These are phyloP conservation scores for Zaprionus nigranus DNA, from an alignment of 1,140 invertebrate genomes.

Conservation along the genomic window DNA sequence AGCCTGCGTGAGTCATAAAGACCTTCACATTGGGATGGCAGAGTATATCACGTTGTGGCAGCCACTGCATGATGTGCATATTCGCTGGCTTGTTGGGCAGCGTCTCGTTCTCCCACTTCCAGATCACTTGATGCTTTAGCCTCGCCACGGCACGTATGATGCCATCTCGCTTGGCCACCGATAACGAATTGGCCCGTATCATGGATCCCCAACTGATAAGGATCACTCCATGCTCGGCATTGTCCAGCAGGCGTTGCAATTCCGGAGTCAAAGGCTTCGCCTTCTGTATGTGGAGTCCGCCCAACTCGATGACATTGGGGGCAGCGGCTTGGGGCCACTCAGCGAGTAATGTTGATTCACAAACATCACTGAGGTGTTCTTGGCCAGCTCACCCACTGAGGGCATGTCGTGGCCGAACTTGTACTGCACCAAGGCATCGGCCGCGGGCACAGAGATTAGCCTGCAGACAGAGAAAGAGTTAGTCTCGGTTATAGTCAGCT, in stretches of 20 bases:
- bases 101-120: conserved; percentile 90
- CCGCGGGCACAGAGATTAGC: conserved; percentile 53
- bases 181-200: conserved; percentile 87
- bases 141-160: conserved; percentile 87
- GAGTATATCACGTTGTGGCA: conserved; percentile 89
- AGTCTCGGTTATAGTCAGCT: background rate
- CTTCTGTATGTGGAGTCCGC: conserved; percentile 87
- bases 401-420: conserved; percentile 86
- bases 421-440: conserved; percentile 68
- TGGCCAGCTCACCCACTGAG: conserved; percentile 86
- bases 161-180: conserved; percentile 86
- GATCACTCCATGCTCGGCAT: conserved; percentile 88
- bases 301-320: conserved; percentile 89
- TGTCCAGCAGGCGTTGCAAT: conserved; percentile 88
- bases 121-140: conserved; percentile 88
- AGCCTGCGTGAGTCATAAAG: conserved; percentile 91
- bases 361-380: conserved; percentile 87
- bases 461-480: conserved; percentile 19
- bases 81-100: conserved; percentile 87
- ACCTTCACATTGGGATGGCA: conserved; percentile 89
- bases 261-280: conserved; percentile 86
- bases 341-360: conserved; percentile 88
- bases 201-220: conserved; percentile 90
- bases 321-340: conserved; percentile 86
- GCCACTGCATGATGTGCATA: conserved; percentile 88